Percentiles rank a stretch among this genome's conserved stretches.
Conservation (phyloP, 2,113 vertebrate species). For the Anhinga anhinga region DNA sequence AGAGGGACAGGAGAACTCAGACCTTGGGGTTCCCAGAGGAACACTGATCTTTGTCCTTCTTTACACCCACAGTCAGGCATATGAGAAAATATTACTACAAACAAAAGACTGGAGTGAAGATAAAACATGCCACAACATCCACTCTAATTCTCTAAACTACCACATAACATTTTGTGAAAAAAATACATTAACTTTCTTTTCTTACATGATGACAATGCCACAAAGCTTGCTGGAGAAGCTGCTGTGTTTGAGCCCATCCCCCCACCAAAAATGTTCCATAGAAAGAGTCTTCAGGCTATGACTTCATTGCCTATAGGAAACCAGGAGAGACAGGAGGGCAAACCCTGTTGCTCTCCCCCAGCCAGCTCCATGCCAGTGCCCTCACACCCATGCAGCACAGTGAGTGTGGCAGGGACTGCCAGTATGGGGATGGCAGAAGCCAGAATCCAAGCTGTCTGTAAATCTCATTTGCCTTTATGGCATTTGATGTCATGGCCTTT, state of each 20-base stretch:
- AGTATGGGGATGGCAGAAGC: not conserved
- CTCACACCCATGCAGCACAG: fast-evolving
- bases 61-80: not conserved
- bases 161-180: not conserved
- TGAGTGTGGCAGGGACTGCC: not conserved
- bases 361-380: not conserved
- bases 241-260: not conserved
- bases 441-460: not conserved
- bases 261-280: not conserved
- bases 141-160: not conserved
- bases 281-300: not conserved
- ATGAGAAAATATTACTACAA: not conserved
- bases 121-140: not conserved
- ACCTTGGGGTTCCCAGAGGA: not conserved
- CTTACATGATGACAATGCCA: not conserved
- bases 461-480: not conserved
- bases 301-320: not conserved
- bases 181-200: not conserved
- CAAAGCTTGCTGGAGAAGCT: not conserved
- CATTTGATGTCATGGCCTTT: not conserved
- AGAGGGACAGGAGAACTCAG: not conserved
- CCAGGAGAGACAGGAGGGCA: not conserved
- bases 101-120: not conserved
- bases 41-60: not conserved
- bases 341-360: not conserved